Percentiles rank a stretch among this genome's conserved stretches.
These are phyloP conservation scores for Apolygus lucorum DNA, from an alignment of 1,140 invertebrate genomes.

Conservation along the genomic window DNA sequence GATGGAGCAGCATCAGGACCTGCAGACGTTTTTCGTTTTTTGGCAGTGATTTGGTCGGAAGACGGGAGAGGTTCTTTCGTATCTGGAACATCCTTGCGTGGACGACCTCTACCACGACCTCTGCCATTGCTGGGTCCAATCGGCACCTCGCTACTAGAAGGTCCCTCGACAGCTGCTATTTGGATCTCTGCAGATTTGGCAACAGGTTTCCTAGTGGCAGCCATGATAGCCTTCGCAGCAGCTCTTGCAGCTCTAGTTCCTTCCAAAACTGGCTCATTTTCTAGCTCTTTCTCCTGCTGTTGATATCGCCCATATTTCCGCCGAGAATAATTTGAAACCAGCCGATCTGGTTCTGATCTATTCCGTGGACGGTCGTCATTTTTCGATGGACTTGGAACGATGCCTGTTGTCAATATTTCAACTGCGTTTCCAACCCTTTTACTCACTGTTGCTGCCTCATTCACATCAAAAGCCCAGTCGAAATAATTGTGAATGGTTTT, in stretches of 20 bases:
- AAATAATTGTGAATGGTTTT: constrained; percentile 65
- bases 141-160: no score
- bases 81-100: no score
- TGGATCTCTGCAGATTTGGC: background rate
- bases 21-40: no score
- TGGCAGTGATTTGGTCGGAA: no score
- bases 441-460: constrained; percentile 46
- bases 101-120: no score
- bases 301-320: constrained; percentile 1
- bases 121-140: no score
- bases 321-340: background rate
- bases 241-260: background rate
- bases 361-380: background rate
- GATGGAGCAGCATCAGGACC: background rate
- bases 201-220: background rate
- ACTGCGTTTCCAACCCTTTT: constrained; percentile 69
- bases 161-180: no score
- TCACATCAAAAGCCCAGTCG: constrained; percentile 36
- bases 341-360: background rate
- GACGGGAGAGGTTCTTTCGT: no score
- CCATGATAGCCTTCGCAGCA: constrained; percentile 1
- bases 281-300: background rate
- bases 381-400: background rate
- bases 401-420: constrained; percentile 30
- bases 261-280: background rate